Evolutionary conservation across 2,888 invertebrate species (phyloP).

Genomic region (Oasisia sp.): DNA sequence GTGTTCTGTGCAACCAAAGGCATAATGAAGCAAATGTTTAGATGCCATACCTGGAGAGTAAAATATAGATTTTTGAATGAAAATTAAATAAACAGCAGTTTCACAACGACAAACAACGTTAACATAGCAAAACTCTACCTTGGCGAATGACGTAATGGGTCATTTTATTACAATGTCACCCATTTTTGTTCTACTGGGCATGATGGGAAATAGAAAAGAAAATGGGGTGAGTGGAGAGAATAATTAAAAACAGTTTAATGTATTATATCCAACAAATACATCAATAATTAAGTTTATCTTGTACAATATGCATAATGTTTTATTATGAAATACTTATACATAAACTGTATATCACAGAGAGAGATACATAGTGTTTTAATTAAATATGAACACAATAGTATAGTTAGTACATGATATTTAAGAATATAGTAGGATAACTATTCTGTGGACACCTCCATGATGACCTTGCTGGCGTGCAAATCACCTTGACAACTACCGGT

Average conservation of each 20-base stretch:
- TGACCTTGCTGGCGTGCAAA: no score
- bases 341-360: not conserved
- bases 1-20: not conserved
- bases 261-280: not conserved
- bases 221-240: not conserved
- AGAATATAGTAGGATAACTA: no score
- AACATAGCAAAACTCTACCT: not conserved
- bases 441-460: no score
- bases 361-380: no score
- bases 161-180: not conserved
- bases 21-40: not conserved
- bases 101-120: not conserved
- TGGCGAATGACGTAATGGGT: not conserved
- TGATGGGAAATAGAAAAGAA: not conserved
- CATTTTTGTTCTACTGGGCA: not conserved
- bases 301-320: not conserved
- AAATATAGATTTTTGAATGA: not conserved
- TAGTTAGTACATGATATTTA: no score
- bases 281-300: not conserved
- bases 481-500: no score
- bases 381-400: no score
- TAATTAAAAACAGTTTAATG: not conserved
- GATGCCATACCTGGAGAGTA: not conserved
- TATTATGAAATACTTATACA: not conserved
- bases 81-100: not conserved